Conservation (phyloP, 2,113 vertebrate species). For the Muscicapa adusta region DNA sequence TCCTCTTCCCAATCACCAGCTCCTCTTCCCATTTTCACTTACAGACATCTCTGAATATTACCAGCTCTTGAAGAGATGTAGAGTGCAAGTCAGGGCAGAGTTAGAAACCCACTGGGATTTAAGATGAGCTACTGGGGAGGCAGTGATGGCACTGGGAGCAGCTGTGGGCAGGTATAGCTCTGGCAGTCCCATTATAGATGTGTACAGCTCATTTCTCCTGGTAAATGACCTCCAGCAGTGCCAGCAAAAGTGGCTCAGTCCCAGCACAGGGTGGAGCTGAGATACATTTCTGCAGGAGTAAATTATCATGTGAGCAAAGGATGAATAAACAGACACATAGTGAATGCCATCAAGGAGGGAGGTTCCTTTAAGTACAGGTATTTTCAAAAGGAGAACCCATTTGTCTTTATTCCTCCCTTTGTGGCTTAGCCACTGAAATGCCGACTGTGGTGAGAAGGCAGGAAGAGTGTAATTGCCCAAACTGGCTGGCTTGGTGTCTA, state of each 20-base stretch:
- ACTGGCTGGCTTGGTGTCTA: slow-evolving; percentile 24
- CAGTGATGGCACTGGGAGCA: fast-evolving
- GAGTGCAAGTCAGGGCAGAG: neutral
- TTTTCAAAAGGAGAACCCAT: neutral
- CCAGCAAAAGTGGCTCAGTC: neutral
- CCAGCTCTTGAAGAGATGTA: neutral
- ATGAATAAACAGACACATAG: slow-evolving; percentile 21
- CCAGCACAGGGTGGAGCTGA: neutral
- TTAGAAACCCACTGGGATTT: neutral
- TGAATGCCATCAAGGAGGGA: neutral
- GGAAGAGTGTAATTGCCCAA: slow-evolving; percentile 38
- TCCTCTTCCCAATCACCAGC: neutral
- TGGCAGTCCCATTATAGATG: neutral
- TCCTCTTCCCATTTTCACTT: neutral
- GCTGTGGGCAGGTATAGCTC: neutral
- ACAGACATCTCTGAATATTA: neutral
- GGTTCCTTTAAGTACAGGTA: slow-evolving; percentile 19
- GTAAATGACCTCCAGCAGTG: neutral
- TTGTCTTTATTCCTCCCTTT: slow-evolving; percentile 6
- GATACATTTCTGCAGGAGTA: neutral
- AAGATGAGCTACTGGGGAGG: neutral
- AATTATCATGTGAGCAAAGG: slow-evolving; percentile 17
- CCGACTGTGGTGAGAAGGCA: neutral
- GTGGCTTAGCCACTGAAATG: neutral
- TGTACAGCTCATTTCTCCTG: neutral